phyloP scores from a whole-genome alignment of 2,113 vertebrate species.

The Onychorhynchus coronatus region DNA sequence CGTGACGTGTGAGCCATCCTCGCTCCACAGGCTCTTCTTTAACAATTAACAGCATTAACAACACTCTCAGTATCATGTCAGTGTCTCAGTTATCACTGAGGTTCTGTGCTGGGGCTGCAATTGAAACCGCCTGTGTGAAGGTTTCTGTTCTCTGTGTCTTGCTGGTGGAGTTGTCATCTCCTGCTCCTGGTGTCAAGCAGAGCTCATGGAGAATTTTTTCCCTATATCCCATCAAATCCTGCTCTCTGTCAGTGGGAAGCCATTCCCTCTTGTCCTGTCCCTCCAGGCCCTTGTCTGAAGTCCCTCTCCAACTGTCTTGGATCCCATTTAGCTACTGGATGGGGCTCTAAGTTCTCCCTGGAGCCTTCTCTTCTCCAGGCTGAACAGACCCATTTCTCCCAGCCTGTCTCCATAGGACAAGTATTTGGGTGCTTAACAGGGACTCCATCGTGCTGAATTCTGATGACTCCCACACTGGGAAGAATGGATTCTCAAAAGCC shows the following conservation, averaged over 20 bases:
- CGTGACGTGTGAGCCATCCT: background rate
- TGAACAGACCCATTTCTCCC: background rate
- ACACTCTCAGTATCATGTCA: background rate
- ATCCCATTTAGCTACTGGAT: background rate
- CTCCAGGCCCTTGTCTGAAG: background rate
- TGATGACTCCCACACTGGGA: rapidly evolving
- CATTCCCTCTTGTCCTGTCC: background rate
- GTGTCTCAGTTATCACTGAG: background rate
- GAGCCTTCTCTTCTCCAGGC: background rate
- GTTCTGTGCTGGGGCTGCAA: background rate
- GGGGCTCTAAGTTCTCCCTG: background rate
- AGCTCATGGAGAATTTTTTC: background rate
- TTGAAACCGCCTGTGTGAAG: background rate
- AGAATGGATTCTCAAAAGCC: rapidly evolving
- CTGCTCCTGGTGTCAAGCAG: background rate
- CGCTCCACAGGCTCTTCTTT: background rate
- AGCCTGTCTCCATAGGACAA: background rate
- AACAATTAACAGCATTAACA: background rate
- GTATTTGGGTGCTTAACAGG: rapidly evolving
- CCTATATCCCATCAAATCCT: rapidly evolving
- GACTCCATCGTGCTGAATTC: rapidly evolving
- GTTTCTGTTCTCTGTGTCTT: background rate
- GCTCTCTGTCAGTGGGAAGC: background rate
- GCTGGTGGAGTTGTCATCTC: background rate
- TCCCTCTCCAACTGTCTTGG: background rate